A percentile compares a stretch with the other conserved stretches of the same genome.
These are phyloP conservation scores for Clitarchus hookeri DNA, from an alignment of 2,888 invertebrate species.

Conservation along the genomic window DNA sequence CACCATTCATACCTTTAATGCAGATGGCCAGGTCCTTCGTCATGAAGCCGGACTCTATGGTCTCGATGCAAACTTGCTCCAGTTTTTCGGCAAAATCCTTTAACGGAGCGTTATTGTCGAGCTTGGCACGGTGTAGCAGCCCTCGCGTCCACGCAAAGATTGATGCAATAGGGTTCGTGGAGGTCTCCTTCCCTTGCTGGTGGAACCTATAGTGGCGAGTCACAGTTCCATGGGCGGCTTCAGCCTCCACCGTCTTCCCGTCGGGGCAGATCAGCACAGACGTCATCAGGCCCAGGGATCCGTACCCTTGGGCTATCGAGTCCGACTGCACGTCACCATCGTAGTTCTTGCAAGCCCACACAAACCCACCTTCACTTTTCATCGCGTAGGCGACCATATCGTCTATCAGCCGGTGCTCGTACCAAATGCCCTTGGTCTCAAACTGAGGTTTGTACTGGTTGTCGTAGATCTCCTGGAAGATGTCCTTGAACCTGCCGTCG, in stretches of 20 bases:
- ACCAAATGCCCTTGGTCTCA: conserved; percentile 91
- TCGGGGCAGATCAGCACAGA: conserved; percentile 96
- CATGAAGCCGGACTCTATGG: conserved; percentile 94
- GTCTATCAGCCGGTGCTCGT: conserved; percentile 97
- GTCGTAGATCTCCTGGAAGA: conserved; percentile 94
- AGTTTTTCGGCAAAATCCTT: conserved; percentile 82
- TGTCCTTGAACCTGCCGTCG: conserved; percentile 96
- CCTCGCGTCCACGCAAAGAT: conserved; percentile 99
- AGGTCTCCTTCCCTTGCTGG: conserved; percentile 95
- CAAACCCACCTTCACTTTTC: conserved; percentile 98
- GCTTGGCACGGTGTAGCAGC: conserved; percentile 88
- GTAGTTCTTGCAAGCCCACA: conserved; percentile 99
- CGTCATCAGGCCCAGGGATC: conserved; percentile 97
- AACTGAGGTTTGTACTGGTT: conserved; percentile 82
- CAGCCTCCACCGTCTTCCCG: conserved; percentile 96
- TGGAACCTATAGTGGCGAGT: conserved; percentile 89
- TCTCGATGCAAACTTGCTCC: conserved; percentile 90
- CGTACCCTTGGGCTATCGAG: conserved; percentile 95
- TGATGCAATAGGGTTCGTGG: conserved; percentile 98
- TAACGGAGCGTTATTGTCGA: conserved; percentile 82
- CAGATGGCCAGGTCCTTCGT: conserved; percentile 99
- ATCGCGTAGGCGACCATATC: conserved; percentile 99
- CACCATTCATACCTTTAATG: conserved; percentile 88
- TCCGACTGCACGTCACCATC: conserved; percentile 99
- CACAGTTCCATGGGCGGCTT: conserved; percentile 98